A percentile compares a stretch with the other conserved stretches of the same genome.
phyloP scores from a whole-genome alignment of 2,113 vertebrate species.

The Crotalus helleri region DNA sequence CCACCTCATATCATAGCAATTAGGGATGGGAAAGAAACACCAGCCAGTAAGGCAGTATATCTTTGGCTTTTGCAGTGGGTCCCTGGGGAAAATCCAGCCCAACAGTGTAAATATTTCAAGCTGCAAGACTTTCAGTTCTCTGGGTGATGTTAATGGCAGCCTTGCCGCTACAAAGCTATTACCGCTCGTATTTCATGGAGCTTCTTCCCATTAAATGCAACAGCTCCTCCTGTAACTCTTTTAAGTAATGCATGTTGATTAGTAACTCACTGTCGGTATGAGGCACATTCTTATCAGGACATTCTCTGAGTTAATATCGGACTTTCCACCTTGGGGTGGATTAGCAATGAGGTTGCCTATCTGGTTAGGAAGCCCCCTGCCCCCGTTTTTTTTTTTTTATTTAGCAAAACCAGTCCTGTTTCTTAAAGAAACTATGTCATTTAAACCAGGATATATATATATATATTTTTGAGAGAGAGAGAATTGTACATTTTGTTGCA shows the following conservation, averaged over 20 bases:
- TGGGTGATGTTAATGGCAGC: constrained; percentile 2
- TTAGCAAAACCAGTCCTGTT: neutral
- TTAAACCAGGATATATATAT: neutral
- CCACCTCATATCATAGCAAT: constrained; percentile 4
- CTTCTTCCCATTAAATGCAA: neutral
- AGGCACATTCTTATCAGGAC: neutral
- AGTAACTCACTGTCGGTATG: neutral
- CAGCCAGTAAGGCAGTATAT: neutral
- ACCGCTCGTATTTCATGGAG: constrained; percentile 20
- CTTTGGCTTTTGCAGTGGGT: neutral
- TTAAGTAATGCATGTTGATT: neutral
- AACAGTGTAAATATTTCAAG: constrained; percentile 33
- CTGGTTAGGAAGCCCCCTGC: neutral
- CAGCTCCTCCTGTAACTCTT: neutral
- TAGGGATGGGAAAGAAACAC: constrained; percentile 3
- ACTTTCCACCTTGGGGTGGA: neutral
- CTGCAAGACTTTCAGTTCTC: neutral
- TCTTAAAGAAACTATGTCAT: neutral
- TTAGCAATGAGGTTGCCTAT: neutral
- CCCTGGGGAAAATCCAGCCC: neutral
- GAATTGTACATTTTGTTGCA: neutral
- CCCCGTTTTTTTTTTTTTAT: neutral
- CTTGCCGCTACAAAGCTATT: neutral
- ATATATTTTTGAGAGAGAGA: too few relatives aligned
- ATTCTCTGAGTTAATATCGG: fast-evolving